A percentile compares a stretch with the other conserved stretches of the same genome.
Evolutionary conservation across 2,888 invertebrate species (phyloP).

Genomic region (Maniola hyperantus): DNA sequence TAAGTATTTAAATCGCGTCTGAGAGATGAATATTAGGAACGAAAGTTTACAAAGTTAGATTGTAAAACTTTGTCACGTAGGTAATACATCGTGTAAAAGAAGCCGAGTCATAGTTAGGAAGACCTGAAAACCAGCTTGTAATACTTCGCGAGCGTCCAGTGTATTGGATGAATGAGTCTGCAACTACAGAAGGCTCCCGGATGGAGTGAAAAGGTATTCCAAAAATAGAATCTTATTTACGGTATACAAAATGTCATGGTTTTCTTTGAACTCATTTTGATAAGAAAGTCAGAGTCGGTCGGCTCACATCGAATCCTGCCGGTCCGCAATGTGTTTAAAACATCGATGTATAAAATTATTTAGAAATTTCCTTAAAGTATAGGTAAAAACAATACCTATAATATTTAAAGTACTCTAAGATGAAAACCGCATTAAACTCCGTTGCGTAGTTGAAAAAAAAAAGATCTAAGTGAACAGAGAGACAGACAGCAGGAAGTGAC

Average conservation of each 20-base stretch:
- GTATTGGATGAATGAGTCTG: constrained; percentile 16
- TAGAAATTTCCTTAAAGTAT: too few species aligned
- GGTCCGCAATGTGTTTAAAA: too few species aligned
- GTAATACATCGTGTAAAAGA: neutral
- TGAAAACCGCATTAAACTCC: too few species aligned
- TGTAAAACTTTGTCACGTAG: neutral
- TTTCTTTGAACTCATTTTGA: neutral
- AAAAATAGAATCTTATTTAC: constrained; percentile 3
- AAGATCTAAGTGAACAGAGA: too few species aligned
- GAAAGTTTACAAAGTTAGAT: neutral
- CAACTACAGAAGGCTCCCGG: constrained; percentile 6
- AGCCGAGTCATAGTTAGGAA: neutral
- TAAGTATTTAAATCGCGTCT: neutral
- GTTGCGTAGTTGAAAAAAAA: too few species aligned
- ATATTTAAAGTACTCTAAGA: too few species aligned
- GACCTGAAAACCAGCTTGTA: constrained; percentile 6
- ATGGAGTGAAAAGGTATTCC: neutral
- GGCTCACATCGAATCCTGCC: too few species aligned
- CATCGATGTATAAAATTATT: too few species aligned
- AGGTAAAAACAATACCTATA: too few species aligned
- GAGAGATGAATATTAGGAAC: neutral
- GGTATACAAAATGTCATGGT: neutral
- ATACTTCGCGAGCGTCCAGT: neutral
- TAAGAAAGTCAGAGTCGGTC: neutral
- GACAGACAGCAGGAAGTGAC: too few species aligned